A percentile compares a stretch with the other conserved stretches of the same genome.
Evolutionary conservation across 2,797 vertebrate genomes (phyloP).

Genomic region (Aselliscus stoliczkanus): DNA sequence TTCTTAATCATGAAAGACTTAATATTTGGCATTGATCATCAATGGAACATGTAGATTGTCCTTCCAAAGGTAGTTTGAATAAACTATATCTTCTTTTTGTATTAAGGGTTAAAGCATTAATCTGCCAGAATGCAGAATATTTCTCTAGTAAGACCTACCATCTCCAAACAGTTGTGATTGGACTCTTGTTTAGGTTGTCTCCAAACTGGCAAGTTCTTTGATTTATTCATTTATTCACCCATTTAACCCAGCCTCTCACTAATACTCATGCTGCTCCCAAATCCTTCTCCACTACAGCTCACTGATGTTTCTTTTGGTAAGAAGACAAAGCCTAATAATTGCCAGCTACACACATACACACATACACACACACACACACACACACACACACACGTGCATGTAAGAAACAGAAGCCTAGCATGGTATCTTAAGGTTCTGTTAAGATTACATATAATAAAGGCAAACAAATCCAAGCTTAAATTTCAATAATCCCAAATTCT

Average conservation of each 20-base stretch:
- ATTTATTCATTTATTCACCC: not conserved
- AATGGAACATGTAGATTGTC: not conserved
- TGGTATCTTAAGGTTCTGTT: not conserved
- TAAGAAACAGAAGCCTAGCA: not conserved
- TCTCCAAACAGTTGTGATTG: not conserved
- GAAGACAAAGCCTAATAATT: not conserved
- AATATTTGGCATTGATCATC: not conserved
- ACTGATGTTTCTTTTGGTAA: not conserved
- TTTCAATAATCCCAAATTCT: not conserved
- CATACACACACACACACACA: not conserved
- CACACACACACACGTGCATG: not conserved
- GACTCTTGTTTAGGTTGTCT: not conserved
- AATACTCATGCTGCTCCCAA: not conserved
- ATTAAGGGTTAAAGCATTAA: not conserved
- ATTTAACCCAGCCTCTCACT: not conserved
- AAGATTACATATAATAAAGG: not conserved
- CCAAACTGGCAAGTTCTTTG: not conserved
- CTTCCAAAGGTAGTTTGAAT: not conserved
- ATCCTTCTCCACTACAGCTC: not conserved
- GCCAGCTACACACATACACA: not conserved
- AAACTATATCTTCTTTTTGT: not conserved
- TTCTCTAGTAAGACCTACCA: not conserved
- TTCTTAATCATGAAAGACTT: not conserved
- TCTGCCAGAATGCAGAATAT: not conserved
- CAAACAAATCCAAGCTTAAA: not conserved